Percentiles rank a stretch among this genome's conserved stretches.
phyloP scores from a whole-genome alignment of 2,888 invertebrate species.

The Eubasilissa splendida region DNA sequence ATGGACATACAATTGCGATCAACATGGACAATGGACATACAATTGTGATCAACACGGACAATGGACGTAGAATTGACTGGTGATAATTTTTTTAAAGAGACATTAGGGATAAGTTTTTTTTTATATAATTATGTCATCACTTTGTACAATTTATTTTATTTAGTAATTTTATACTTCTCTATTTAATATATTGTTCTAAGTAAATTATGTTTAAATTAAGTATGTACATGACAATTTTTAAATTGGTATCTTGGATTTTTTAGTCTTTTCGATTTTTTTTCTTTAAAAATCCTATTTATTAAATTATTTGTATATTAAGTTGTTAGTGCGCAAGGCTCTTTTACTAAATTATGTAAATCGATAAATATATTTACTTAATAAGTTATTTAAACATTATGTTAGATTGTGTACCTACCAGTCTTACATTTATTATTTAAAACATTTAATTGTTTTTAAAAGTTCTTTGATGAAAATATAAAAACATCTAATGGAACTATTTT shows the following conservation, averaged over 20 bases:
- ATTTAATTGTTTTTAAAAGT: conserved; percentile 13
- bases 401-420: neutral
- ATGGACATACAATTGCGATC: no score
- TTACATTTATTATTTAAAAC: conserved; percentile 1
- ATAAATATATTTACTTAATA: neutral
- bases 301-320: conserved; percentile 22
- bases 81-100: conserved; percentile 46
- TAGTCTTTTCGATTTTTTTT: conserved; percentile 23
- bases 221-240: conserved; percentile 47
- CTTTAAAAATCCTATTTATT: conserved; percentile 28
- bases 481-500: conserved; percentile 11
- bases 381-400: conserved; percentile 10
- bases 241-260: conserved; percentile 47
- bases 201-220: conserved; percentile 41
- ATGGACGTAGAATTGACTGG: conserved; percentile 36
- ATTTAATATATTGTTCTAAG: conserved; percentile 33
- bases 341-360: neutral
- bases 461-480: conserved; percentile 14
- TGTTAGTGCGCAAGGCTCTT: conserved; percentile 6
- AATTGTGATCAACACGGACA: no score
- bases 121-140: conserved; percentile 31
- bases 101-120: conserved; percentile 43
- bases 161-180: conserved; percentile 30
- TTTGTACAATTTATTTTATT: conserved; percentile 43
- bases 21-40: no score